These are phyloP conservation scores for Phocoena phocoena DNA, from an alignment of 2,113 vertebrate species.

Conservation along the genomic window DNA sequence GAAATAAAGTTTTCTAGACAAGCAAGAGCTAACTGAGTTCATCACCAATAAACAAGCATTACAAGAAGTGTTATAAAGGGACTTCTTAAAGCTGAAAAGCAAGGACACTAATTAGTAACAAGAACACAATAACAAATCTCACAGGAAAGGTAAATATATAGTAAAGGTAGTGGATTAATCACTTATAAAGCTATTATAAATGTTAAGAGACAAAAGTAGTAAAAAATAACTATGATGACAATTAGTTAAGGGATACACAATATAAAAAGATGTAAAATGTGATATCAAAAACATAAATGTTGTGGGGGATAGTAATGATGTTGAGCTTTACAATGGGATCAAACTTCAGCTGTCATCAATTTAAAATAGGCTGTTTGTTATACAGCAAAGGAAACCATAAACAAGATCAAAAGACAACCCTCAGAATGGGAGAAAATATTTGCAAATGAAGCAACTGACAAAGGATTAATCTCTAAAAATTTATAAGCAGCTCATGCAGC, in stretches of 20 bases:
- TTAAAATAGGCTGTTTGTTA: neutral
- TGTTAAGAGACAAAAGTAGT: neutral
- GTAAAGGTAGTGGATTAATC: neutral
- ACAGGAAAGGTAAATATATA: neutral
- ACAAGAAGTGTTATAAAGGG: neutral
- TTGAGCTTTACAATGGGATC: neutral
- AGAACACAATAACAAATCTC: neutral
- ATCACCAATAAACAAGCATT: neutral
- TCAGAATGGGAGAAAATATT: no score
- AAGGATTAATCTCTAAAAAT: no score
- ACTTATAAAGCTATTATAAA: neutral
- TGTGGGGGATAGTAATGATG: neutral
- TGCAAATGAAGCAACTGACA: no score
- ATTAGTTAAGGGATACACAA: neutral
- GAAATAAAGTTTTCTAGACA: neutral
- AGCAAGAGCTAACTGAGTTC: neutral
- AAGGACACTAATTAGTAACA: neutral
- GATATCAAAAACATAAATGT: neutral
- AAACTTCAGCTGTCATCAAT: neutral
- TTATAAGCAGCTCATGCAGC: no score
- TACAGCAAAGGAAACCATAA: no score
- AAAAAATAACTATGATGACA: neutral
- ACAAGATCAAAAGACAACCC: no score
- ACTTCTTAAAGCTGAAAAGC: neutral
- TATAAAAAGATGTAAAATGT: neutral